Conservation (phyloP, 2,888 invertebrate genomes). For the Mimumesa dahlbomi region DNA sequence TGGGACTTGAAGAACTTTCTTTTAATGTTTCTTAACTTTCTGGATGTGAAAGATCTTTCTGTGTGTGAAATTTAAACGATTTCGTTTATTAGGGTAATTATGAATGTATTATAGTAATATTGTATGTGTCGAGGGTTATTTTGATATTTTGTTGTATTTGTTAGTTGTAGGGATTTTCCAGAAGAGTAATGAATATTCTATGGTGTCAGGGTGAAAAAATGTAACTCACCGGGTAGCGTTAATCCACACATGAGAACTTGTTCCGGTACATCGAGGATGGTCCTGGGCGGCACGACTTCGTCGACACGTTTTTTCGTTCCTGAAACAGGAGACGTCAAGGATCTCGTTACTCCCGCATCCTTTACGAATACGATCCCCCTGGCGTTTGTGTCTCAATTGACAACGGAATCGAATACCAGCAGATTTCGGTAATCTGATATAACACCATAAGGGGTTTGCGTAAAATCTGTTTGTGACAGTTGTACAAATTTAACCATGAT, state of each 20-base stretch:
- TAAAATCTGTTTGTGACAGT: conserved; percentile 44
- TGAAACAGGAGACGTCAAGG: conserved; percentile 73
- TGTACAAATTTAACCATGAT: conserved; percentile 48
- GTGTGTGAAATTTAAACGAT: too few relatives aligned
- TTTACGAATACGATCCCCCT: conserved; percentile 40
- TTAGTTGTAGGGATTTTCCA: too few relatives aligned
- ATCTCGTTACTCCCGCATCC: conserved; percentile 55
- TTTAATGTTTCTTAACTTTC: too few relatives aligned
- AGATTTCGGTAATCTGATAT: conserved; percentile 53
- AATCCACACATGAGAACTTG: conserved; percentile 86
- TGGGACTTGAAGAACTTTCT: too few relatives aligned
- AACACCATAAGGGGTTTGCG: conserved; percentile 16
- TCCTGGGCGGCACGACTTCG: conserved; percentile 83
- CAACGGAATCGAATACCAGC: conserved; percentile 49
- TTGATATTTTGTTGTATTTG: too few relatives aligned
- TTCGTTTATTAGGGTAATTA: too few relatives aligned
- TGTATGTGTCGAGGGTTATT: too few relatives aligned
- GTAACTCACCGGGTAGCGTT: conserved; percentile 86
- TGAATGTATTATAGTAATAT: too few relatives aligned
- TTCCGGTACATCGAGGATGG: conserved; percentile 85
- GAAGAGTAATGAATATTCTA: too few relatives aligned
- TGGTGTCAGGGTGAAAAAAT: too few relatives aligned
- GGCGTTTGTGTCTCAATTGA: conserved; percentile 48
- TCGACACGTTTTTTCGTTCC: conserved; percentile 80
- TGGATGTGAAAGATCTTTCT: too few relatives aligned